Evolutionary conservation across 1,140 invertebrate genomes (phyloP), one percentile per base, ranked within the genome.

Genomic region (Bradynema listronoti): DNA sequence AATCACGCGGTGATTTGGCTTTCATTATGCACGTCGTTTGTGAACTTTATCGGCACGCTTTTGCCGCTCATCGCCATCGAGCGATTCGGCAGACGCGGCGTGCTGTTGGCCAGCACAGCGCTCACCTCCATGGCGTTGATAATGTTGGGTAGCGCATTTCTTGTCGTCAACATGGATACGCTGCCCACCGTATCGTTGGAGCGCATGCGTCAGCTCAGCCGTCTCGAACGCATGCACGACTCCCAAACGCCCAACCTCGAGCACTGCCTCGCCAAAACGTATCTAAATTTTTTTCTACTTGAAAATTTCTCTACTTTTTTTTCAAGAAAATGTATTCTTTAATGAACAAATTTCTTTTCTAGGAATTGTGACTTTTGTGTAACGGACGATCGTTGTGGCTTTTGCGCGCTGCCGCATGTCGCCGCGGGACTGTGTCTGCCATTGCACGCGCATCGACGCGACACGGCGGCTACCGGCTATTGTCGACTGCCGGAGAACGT

Each of bases 1-100:
- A 76, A 81, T 24, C 78, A 80, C 24, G 72, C 78, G 7, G 83
- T 82, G 9, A 84, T 86, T 63, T 86, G 85, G 84, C 65, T 85
- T 46, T 80, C 83, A 0, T 81, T 83, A 9, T 78, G 79, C 19
- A 39, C 36, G 19, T 39, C 36, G n/a, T n/a, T n/a, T 39, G 36
- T 39, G 14, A 39, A 39, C 36, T 39, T 39, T 19, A 19, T 19
- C 36, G 36, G 36, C 36, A 39, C 14, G 14, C 36, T 39, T 19
- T 14, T 39, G 14, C 36, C 36, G 36, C n/a, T 39, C 36, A 33
- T 79, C 78, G 60, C 85, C 3, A 83, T 85, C 2, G 84, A 85
- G 62, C 78, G 79, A 59, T 74, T 84, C 32, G 84, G 84, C 16
- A 65, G 84, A 43, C 71, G 84, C 25, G 75, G 78, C 6, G 73